Evolutionary conservation across 2,888 invertebrate species (phyloP).

Genomic region (Hyles lineata): DNA sequence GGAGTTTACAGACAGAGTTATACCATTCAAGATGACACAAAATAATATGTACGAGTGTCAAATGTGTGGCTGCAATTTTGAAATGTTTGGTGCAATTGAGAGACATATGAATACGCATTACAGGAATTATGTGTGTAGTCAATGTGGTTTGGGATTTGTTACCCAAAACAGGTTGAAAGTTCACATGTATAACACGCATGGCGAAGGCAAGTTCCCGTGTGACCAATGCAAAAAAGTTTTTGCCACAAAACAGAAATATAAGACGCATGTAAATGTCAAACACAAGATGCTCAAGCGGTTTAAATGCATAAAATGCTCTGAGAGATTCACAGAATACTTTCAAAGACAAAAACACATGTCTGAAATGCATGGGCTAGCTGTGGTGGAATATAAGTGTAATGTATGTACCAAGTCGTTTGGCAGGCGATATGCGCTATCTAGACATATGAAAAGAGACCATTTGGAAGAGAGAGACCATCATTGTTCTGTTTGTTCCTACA

Average conservation of each 20-base stretch:
- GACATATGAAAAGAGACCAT: slow-evolving; percentile 70
- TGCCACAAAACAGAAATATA: slow-evolving; percentile 60
- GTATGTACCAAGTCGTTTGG: slow-evolving; percentile 64
- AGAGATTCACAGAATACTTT: slow-evolving; percentile 68
- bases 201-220: slow-evolving; percentile 58
- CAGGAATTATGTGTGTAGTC: slow-evolving; percentile 70
- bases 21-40: slow-evolving; percentile 65
- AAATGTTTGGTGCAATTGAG: slow-evolving; percentile 74
- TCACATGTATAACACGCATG: slow-evolving; percentile 61
- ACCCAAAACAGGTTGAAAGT: slow-evolving; percentile 69
- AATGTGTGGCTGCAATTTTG: slow-evolving; percentile 65
- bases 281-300: slow-evolving; percentile 68
- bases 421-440: slow-evolving; percentile 58
- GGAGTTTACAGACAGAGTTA: slow-evolving; percentile 63
- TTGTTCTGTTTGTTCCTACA: slow-evolving; percentile 50
- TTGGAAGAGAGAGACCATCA: slow-evolving; percentile 61
- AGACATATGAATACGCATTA: slow-evolving; percentile 75
- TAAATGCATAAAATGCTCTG: slow-evolving; percentile 68
- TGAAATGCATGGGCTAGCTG: slow-evolving; percentile 60
- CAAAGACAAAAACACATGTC: slow-evolving; percentile 69
- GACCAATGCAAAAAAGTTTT: slow-evolving; percentile 66
- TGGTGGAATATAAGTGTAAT: slow-evolving; percentile 67
- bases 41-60: slow-evolving; percentile 64
- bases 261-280: slow-evolving; percentile 62
- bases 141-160: slow-evolving; percentile 71